Evolutionary conservation across 2,888 invertebrate genomes (phyloP).

Genomic region (Lordiphosa fenestrarum): DNA sequence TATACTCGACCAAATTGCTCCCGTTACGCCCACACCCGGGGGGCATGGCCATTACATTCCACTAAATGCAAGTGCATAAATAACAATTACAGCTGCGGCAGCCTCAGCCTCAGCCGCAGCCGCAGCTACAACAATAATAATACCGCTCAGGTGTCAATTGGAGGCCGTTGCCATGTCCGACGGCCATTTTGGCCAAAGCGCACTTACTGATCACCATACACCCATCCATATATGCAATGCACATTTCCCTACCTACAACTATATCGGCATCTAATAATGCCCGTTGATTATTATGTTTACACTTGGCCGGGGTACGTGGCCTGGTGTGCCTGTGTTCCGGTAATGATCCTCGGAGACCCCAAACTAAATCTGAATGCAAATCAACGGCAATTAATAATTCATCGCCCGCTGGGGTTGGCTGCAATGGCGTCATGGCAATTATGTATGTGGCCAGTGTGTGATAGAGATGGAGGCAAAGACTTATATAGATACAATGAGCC

Average conservation of each 20-base stretch:
- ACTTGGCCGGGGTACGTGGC: slow-evolving; percentile 43
- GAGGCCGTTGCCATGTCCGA: slow-evolving; percentile 53
- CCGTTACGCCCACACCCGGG: slow-evolving; percentile 61
- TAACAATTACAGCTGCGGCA: slow-evolving; percentile 69
- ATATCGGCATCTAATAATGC: slow-evolving; percentile 54
- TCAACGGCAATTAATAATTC: slow-evolving; percentile 74
- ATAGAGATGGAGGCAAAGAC: slow-evolving; percentile 2
- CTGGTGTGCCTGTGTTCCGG: slow-evolving; percentile 22
- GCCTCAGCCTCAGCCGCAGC: slow-evolving; percentile 21
- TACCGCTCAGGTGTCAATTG: slow-evolving; percentile 70
- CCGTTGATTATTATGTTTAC: slow-evolving; percentile 71
- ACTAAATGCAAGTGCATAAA: slow-evolving; percentile 74
- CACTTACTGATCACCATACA: slow-evolving; percentile 32
- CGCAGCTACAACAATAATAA: slow-evolving; percentile 32
- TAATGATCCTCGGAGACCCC: slow-evolving; percentile 52
- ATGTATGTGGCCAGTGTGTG: slow-evolving; percentile 25
- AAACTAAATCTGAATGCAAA: slow-evolving; percentile 66
- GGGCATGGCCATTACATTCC: slow-evolving; percentile 66
- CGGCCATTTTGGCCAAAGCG: slow-evolving; percentile 62
- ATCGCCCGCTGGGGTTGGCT: slow-evolving; percentile 60
- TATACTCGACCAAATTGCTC: slow-evolving; percentile 52
- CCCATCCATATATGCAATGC: slow-evolving; percentile 38
- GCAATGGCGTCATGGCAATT: slow-evolving; percentile 61
- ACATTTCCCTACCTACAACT: slow-evolving; percentile 1
- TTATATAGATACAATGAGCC: slow-evolving; percentile 6